phyloP scores from a whole-genome alignment of 2,888 invertebrate species.

The Fragum sueziense region DNA sequence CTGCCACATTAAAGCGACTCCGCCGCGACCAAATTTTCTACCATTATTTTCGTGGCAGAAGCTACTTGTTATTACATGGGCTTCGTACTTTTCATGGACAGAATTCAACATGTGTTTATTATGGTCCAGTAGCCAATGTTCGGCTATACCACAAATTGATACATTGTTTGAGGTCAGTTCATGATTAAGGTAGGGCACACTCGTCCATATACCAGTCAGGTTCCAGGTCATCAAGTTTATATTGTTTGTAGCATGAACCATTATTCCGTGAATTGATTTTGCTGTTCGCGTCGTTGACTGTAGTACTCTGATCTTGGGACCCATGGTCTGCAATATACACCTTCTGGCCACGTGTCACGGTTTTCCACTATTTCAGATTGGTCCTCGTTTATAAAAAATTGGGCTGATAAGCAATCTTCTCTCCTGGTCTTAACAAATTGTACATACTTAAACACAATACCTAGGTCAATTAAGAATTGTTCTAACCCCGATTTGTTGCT shows the following conservation, averaged over 20 bases:
- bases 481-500: not conserved
- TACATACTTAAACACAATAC: not conserved
- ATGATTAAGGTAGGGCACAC: not conserved
- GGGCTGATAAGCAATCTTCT: slow-evolving; percentile 7
- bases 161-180: too few species aligned
- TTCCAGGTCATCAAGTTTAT: not conserved
- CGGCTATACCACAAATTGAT: not conserved
- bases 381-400: slow-evolving; percentile 13
- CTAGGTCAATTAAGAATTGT: slow-evolving; percentile 8
- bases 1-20: not conserved
- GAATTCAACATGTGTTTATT: too few species aligned
- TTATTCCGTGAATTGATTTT: not conserved
- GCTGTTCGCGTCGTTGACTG: not conserved
- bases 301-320: slow-evolving; percentile 12
- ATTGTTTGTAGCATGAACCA: not conserved
- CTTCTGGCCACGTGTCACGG: slow-evolving; percentile 8
- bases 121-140: not conserved
- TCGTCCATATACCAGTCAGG: not conserved
- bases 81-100: too few species aligned
- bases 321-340: slow-evolving; percentile 19
- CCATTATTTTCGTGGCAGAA: too few species aligned
- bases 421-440: slow-evolving; percentile 8
- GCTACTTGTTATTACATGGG: too few species aligned
- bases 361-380: slow-evolving; percentile 15
- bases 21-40: too few species aligned